A percentile compares a stretch with the other conserved stretches of the same genome.
Evolutionary conservation across 2,797 vertebrate species (phyloP).

Genomic region (Scolopax rusticola): DNA sequence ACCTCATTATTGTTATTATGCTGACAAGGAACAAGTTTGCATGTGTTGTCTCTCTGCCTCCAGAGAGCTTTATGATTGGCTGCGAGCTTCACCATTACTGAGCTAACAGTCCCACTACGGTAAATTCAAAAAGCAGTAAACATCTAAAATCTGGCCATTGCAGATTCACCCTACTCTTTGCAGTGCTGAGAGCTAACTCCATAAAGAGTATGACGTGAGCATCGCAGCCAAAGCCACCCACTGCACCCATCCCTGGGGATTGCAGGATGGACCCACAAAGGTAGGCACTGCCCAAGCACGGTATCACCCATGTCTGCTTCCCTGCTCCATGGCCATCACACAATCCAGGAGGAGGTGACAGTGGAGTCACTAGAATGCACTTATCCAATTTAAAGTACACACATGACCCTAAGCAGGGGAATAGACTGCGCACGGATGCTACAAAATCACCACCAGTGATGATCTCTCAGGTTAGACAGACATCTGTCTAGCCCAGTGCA

Average conservation of each 20-base stretch:
- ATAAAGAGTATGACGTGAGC: rapidly evolving
- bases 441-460: neutral
- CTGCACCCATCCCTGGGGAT: rapidly evolving
- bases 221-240: neutral
- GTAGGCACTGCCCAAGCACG: rapidly evolving
- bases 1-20: neutral
- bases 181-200: neutral
- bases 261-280: rapidly evolving
- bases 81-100: neutral
- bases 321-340: neutral
- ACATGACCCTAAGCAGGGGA: neutral
- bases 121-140: neutral
- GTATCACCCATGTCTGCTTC: neutral
- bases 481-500: neutral
- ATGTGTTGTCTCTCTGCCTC: neutral
- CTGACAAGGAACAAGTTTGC: neutral
- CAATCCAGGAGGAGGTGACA: neutral
- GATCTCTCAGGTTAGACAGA: neutral
- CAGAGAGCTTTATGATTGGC: neutral
- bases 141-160: neutral
- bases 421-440: neutral
- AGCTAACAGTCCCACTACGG: neutral
- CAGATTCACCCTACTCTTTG: neutral
- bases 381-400: neutral
- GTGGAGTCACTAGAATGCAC: neutral